A percentile compares a stretch with the other conserved stretches of the same genome.
These are phyloP conservation scores for Argentina silus DNA, from an alignment of 2,797 vertebrate species.

Conservation along the genomic window DNA sequence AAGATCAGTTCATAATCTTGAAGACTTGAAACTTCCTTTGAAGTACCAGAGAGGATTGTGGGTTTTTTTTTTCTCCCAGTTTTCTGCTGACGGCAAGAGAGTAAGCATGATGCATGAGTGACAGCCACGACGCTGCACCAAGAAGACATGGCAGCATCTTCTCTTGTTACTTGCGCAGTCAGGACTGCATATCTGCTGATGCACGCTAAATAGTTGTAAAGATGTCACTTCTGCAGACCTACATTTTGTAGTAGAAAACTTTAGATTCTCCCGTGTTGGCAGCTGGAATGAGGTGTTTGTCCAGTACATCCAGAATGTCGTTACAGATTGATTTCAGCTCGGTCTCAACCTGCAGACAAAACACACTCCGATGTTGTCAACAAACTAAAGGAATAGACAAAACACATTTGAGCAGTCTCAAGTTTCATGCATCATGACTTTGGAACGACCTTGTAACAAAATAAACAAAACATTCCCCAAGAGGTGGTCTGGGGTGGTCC, in stretches of 20 bases:
- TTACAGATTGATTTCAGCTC: constrained; percentile 97
- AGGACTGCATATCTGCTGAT: neutral
- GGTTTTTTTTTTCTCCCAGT: constrained; percentile 17
- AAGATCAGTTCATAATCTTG: neutral
- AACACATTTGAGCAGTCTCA: neutral
- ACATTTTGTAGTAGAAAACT: constrained; percentile 99
- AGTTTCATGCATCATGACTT: neutral
- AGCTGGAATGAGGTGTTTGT: constrained; percentile 97
- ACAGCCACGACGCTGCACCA: neutral
- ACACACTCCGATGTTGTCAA: constrained; percentile 14
- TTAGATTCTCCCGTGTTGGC: constrained; percentile 94
- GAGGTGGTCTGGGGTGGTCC: too few species aligned
- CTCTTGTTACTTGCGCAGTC: neutral
- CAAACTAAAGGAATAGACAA: neutral
- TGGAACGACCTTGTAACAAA: neutral
- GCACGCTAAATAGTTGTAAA: neutral
- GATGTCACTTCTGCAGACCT: constrained; percentile 47
- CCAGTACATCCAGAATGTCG: constrained; percentile 99
- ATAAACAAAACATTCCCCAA: neutral
- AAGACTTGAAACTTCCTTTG: too few species aligned
- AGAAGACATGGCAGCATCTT: neutral
- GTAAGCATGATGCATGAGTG: too few species aligned
- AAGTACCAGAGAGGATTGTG: too few species aligned
- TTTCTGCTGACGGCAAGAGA: too few species aligned
- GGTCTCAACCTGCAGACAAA: constrained; percentile 74